Evolutionary conservation across 1,140 invertebrate species (phyloP), one percentile per base, ranked within the genome.

Genomic region (Trichogramma pretiosum): DNA sequence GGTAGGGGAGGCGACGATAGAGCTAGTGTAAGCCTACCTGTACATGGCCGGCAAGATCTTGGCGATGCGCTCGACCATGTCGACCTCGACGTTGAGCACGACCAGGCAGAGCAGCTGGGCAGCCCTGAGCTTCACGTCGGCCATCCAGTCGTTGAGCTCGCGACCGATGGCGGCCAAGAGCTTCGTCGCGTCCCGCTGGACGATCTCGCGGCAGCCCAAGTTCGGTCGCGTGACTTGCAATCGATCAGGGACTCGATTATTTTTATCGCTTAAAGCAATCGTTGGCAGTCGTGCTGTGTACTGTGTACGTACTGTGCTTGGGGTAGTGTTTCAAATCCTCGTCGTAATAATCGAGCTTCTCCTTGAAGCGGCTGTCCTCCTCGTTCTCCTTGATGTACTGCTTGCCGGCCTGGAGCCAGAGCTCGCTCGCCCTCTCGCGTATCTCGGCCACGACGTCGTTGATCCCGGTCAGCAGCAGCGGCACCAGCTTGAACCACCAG

Each of bases 381-480:
- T 88, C 79, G 72, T 90, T 91, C 66, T 91, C 87, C 37, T 77
- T 62, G 43, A 81, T 70, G 67, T 81, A 91, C 34, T 80, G 77
- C 22, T 74, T 53, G 39, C 87, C 87, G 34, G 78, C 77, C 61
- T 76, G 63, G 36, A 78, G 62, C 87, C 87, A 91, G 4, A 84
- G 58, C 4, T 71, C 58, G 22, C 67, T 57, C 24, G 83, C 78
- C 56, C 76, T 63, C 23, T 68, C 58, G 33, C 74, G 66, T 13
- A 86, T 80, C 32, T 81, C 77, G 28, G 72, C 65, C 3, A 82
- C 74, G 48, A 86, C 82, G 70, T 91, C 87, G 55, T 79, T 78
- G 2, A 87, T 66, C 59, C 81, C 78, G 34, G 85, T 85, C n/a
- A 90, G 59, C 4, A 89, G 68, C 8, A 90, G 57, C 0, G 87